These are phyloP conservation scores for Scomber scombrus DNA, from an alignment of 2,113 vertebrate genomes.

Conservation along the genomic window DNA sequence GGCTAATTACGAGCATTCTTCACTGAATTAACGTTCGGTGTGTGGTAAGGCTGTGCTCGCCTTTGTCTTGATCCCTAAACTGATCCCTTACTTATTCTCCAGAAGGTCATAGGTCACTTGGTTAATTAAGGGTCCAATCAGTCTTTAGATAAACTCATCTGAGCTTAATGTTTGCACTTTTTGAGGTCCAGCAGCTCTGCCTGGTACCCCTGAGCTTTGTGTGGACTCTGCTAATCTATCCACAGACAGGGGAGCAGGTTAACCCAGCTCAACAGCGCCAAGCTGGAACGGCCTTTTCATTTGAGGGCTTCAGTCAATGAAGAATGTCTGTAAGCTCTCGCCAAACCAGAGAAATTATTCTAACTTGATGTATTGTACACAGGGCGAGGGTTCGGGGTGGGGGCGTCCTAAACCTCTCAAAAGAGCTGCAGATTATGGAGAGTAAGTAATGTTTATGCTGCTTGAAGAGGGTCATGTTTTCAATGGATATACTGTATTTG, in stretches of 20 bases:
- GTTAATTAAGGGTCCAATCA: constrained; percentile 94
- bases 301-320: constrained; percentile 91
- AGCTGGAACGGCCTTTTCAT: constrained; percentile 89
- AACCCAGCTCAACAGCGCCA: constrained; percentile 88
- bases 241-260: constrained; percentile 89
- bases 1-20: constrained; percentile 98
- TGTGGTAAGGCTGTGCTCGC: constrained; percentile 92
- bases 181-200: constrained; percentile 91
- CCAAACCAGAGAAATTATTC: constrained; percentile 86
- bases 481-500: constrained; percentile 68
- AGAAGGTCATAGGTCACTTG: constrained; percentile 93
- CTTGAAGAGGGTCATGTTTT: constrained; percentile 60
- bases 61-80: constrained; percentile 93
- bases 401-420: constrained; percentile 83
- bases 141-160: constrained; percentile 93
- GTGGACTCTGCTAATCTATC: constrained; percentile 89
- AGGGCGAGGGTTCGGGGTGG: constrained; percentile 69
- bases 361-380: constrained; percentile 85
- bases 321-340: constrained; percentile 93
- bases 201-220: constrained; percentile 94
- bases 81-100: constrained; percentile 95
- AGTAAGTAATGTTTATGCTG: constrained; percentile 73
- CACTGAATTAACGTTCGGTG: constrained; percentile 95
- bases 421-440: constrained; percentile 79
- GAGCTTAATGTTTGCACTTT: constrained; percentile 93